These are phyloP conservation scores for Drosophila fuyamai DNA, from an alignment of 1,140 invertebrate genomes.

Conservation along the genomic window DNA sequence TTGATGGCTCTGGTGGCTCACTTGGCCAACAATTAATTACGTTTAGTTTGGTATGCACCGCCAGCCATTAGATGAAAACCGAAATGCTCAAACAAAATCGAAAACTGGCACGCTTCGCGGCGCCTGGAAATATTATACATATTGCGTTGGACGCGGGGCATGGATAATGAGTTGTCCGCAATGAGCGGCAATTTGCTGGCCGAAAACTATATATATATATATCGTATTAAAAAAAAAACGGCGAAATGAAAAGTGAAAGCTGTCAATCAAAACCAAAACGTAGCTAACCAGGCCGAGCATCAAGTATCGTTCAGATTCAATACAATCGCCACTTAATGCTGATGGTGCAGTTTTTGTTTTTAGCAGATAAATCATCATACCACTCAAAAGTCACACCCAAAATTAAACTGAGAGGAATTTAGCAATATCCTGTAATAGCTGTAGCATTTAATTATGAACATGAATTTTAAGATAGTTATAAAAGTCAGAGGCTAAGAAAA, in stretches of 20 bases:
- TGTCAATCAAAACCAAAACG: constrained; percentile 61
- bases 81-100: constrained; percentile 24
- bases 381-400: constrained; percentile 2
- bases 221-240: neutral
- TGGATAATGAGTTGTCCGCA: constrained; percentile 29
- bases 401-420: neutral
- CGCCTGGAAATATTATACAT: constrained; percentile 33
- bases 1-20: constrained; percentile 9
- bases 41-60: constrained; percentile 65
- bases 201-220: constrained; percentile 13
- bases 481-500: neutral
- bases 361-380: neutral
- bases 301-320: constrained; percentile 25
- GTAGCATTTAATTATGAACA: neutral
- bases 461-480: too few relatives aligned
- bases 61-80: constrained; percentile 35
- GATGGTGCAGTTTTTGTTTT: constrained; percentile 26
- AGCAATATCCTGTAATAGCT: constrained; percentile 1
- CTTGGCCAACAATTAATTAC: constrained; percentile 63
- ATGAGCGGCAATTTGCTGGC: constrained; percentile 43
- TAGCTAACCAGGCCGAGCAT: constrained; percentile 39
- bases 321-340: constrained; percentile 31
- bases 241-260: constrained; percentile 69
- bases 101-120: constrained; percentile 36
- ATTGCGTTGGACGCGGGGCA: constrained; percentile 36